Evolutionary conservation across 2,888 invertebrate genomes (phyloP).

Genomic region (Peribatodes rhomboidaria): DNA sequence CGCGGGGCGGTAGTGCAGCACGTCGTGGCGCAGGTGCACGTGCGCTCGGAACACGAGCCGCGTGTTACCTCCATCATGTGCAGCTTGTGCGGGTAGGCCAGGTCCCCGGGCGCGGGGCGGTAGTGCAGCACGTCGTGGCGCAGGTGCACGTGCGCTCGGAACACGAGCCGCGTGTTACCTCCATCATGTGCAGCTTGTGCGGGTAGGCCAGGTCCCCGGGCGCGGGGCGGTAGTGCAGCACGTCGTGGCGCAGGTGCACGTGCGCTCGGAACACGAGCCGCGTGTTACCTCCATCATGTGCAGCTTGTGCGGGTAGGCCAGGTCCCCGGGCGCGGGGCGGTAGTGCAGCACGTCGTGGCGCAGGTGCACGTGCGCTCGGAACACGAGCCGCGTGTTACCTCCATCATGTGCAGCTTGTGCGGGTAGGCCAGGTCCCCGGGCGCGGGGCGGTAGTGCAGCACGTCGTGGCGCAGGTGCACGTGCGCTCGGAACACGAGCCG

Average conservation of each 20-base stretch:
- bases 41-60: too few species aligned
- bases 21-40: too few species aligned
- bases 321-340: conserved; percentile 97
- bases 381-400: conserved; percentile 82
- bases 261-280: too few species aligned
- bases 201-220: conserved; percentile 99
- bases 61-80: conserved; percentile 98
- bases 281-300: conserved; percentile 98
- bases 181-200: conserved; percentile 99
- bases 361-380: too few species aligned
- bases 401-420: conserved; percentile 99
- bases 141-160: too few species aligned
- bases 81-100: conserved; percentile 98
- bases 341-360: too few species aligned
- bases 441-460: conserved; percentile 95
- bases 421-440: conserved; percentile 99
- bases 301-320: conserved; percentile 99
- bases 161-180: too few species aligned
- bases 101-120: too few species aligned
- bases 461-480: conserved; percentile 97
- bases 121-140: too few species aligned
- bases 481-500: conserved; percentile 97
- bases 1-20: too few species aligned
- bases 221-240: too few species aligned
- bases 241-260: too few species aligned